Evolutionary conservation across 2,113 vertebrate species (phyloP).

Genomic region (Candoia aspera): DNA sequence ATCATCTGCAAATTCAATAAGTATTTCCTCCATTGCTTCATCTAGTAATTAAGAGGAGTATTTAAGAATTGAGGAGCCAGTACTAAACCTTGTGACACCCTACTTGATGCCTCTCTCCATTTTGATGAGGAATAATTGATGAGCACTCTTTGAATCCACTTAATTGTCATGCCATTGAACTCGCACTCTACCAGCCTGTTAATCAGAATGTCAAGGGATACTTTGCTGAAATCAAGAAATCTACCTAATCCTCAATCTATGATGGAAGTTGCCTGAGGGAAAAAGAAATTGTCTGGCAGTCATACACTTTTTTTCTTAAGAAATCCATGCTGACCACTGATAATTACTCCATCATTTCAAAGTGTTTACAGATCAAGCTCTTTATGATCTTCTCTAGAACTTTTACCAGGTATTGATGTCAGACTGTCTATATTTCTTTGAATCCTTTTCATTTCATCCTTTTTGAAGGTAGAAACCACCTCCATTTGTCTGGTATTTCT

Average conservation of each 20-base stretch:
- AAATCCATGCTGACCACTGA: not conserved
- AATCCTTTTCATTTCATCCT: not conserved
- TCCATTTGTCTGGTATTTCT: not conserved
- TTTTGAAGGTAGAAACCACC: not conserved
- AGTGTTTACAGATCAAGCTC: not conserved
- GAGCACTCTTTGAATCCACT: not conserved
- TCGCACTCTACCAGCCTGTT: not conserved
- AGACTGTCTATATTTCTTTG: not conserved
- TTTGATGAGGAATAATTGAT: not conserved
- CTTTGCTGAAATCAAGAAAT: not conserved
- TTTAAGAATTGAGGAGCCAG: not conserved
- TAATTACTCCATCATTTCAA: not conserved
- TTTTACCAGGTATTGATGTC: not conserved
- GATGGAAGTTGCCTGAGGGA: not conserved
- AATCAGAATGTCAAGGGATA: not conserved
- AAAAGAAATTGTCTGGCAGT: not conserved
- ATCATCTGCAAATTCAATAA: not conserved
- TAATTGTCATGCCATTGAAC: not conserved
- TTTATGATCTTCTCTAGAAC: not conserved
- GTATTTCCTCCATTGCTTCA: not conserved
- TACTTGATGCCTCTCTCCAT: not conserved
- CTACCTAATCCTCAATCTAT: not conserved
- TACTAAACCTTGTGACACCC: not conserved
- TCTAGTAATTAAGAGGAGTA: not conserved
- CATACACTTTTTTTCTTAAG: not conserved